Conservation (phyloP, 2,888 invertebrate species). For the Drosophila imparisetae region DNA sequence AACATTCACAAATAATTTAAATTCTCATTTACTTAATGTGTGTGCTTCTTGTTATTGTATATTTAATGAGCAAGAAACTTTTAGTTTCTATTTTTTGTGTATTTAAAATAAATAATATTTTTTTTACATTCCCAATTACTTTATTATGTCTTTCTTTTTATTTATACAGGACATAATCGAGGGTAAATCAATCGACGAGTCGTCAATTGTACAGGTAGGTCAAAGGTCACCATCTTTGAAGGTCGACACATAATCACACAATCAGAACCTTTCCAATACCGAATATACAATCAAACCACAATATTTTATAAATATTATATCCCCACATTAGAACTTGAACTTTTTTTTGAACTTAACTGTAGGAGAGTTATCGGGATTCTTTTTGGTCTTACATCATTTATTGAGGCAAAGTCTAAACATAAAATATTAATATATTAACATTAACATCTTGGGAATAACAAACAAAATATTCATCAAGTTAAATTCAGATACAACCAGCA, state of each 20-base stretch:
- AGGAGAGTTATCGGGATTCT: not conserved
- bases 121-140: not conserved
- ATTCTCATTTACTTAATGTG: not conserved
- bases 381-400: not conserved
- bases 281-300: no score
- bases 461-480: not conserved
- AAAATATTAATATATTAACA: not conserved
- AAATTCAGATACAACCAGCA: not conserved
- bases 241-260: not conserved
- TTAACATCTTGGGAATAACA: not conserved
- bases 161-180: not conserved
- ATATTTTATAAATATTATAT: not conserved
- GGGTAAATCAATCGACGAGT: not conserved
- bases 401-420: not conserved
- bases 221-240: not conserved
- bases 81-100: not conserved
- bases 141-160: not conserved
- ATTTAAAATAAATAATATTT: not conserved
- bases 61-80: not conserved
- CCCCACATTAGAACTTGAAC: not conserved
- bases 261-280: not conserved
- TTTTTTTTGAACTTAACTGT: not conserved
- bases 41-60: no score
- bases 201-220: not conserved
- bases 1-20: not conserved